These are phyloP conservation scores for Atrichornis clamosus DNA, from an alignment of 2,113 vertebrate genomes.

Conservation along the genomic window DNA sequence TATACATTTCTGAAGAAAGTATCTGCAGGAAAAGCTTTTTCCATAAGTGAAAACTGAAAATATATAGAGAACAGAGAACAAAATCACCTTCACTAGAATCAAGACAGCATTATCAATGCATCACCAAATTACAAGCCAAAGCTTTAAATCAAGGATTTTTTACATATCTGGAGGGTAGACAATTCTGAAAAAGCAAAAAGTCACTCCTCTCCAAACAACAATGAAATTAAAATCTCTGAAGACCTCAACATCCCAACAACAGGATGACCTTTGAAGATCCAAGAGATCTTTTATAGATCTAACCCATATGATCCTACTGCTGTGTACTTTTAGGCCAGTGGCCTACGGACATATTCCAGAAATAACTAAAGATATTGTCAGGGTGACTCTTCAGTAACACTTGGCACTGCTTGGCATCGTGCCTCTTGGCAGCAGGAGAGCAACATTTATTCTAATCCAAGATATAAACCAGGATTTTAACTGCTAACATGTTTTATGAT, in stretches of 20 bases:
- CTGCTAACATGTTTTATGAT: neutral
- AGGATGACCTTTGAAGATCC: neutral
- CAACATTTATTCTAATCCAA: neutral
- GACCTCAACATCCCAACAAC: neutral
- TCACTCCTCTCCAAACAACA: neutral
- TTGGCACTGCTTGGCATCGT: neutral
- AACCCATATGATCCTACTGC: neutral
- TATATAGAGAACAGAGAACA: neutral
- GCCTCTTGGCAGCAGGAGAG: constrained; percentile 13
- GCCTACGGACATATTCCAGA: neutral
- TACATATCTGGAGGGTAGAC: neutral
- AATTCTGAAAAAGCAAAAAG: neutral
- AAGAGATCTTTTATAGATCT: neutral
- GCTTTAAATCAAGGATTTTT: neutral
- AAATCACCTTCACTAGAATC: neutral
- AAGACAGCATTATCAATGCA: neutral
- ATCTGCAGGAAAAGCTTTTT: neutral
- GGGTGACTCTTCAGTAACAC: neutral
- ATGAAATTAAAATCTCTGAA: neutral
- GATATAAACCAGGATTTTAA: neutral
- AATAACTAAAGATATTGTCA: constrained; percentile 21
- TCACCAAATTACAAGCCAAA: neutral
- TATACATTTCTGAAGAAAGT: neutral
- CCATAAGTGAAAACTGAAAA: neutral
- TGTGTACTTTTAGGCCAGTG: constrained; percentile 13